These are phyloP conservation scores for Bambusicola thoracicus DNA, from an alignment of 2,113 vertebrate genomes.

Conservation along the genomic window DNA sequence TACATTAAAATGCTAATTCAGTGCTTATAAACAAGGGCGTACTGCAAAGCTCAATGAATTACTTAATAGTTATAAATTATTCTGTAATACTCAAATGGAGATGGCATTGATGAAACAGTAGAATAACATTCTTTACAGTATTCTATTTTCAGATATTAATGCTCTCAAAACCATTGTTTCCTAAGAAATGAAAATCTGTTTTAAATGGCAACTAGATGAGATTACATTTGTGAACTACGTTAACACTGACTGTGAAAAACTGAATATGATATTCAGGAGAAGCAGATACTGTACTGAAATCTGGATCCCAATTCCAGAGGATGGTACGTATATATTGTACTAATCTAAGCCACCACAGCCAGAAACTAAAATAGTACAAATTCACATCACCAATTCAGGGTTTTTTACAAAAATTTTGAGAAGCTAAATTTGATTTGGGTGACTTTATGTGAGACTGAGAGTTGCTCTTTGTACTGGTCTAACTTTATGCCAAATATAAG, in stretches of 20 bases:
- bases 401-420: neutral
- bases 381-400: accelerated
- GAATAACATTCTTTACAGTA: neutral
- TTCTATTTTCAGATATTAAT: neutral
- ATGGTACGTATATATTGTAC: accelerated
- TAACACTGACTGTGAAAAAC: neutral
- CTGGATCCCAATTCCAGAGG: neutral
- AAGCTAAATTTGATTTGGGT: neutral
- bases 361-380: neutral
- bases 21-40: neutral
- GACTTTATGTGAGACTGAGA: no score
- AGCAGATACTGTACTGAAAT: neutral
- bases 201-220: neutral
- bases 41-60: neutral
- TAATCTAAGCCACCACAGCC: accelerated
- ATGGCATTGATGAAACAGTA: neutral
- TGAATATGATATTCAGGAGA: neutral
- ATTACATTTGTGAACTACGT: neutral
- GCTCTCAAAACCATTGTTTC: neutral
- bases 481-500: neutral
- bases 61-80: neutral
- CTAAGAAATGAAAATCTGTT: neutral
- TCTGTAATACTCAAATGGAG: neutral
- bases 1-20: neutral
- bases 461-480: neutral